Base-by-base conservation (phyloP, 2,888 invertebrate species). In the Encarsia formosa region DNA sequence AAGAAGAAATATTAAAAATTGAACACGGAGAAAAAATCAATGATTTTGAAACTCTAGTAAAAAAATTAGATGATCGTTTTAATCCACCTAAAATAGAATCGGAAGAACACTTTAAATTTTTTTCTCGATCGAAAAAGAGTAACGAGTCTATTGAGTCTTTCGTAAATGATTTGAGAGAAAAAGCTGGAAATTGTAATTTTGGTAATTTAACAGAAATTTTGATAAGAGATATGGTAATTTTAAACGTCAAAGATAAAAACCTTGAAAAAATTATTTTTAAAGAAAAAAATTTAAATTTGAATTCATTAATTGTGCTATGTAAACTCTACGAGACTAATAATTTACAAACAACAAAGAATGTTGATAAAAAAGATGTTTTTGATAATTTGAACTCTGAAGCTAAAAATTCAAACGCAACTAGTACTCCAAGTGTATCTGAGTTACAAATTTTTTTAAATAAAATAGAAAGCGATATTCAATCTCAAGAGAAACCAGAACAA, bases 121-220 rank as follows among this genome's bases (percentile, higher is more conserved):
- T 49, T 20, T n/a, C 52, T 22, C 43, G 52, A 23, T 44, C 41
- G 0, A 59, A 42, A 31, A 52, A 52, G 19, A 40, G 31, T 8
- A 56, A 53, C 16, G 59, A 59, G 19, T n/a, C 49, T 2, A 47
- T 58, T 9, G 56, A 54, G 23, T 19, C n/a, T 9, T 59, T 54
- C 31, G 42, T 59, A 22, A 15, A 16, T n/a, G 46, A 50, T 23
- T 50, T 59, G 16, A 54, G 35, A 48, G 42, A 45, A 9, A 54
- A 52, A 24, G 50, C 59, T 6, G 56, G 47, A 39, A 43, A 39
- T 15, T 59, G 59, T 38, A 59, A 54, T 31, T 59, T 58, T 48
- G 58, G 42, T 6, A 38, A 41, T 32, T 35, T 56, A n/a, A 34
- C 44, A 6, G 56, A 54, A 3, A 54, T 42, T 19, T 38, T 56